Conservation (phyloP, 2,797 vertebrate species). For the Cynodonichthys magdalenae region DNA sequence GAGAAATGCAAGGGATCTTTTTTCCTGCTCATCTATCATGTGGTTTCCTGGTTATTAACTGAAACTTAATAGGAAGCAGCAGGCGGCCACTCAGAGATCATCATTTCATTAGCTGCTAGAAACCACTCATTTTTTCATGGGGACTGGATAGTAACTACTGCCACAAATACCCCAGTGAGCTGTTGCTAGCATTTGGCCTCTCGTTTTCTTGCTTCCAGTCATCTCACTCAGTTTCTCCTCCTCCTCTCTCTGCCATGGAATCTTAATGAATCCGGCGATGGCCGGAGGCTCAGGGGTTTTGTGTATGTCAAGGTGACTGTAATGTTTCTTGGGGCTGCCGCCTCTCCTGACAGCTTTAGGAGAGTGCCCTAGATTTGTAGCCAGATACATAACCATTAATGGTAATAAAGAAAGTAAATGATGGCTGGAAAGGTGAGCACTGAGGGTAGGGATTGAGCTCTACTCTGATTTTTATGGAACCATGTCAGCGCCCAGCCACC, state of each 20-base stretch:
- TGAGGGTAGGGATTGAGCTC: slow-evolving; percentile 70
- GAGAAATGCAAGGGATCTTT: neutral
- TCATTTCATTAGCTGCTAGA: slow-evolving; percentile 72
- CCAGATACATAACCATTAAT: slow-evolving; percentile 81
- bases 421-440: slow-evolving; percentile 81
- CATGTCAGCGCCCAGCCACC: slow-evolving; percentile 69
- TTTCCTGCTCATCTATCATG: slow-evolving; percentile 31
- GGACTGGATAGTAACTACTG: slow-evolving; percentile 73
- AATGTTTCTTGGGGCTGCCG: slow-evolving; percentile 70
- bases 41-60: slow-evolving; percentile 66
- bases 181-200: slow-evolving; percentile 59
- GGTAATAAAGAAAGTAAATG: slow-evolving; percentile 85
- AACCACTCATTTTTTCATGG: slow-evolving; percentile 71
- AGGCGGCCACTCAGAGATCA: slow-evolving; percentile 68
- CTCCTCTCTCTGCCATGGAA: slow-evolving; percentile 62
- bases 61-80: slow-evolving; percentile 68
- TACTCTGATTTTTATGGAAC: slow-evolving; percentile 73
- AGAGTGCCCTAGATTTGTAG: slow-evolving; percentile 80
- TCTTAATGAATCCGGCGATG: slow-evolving; percentile 75
- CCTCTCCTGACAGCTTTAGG: slow-evolving; percentile 82
- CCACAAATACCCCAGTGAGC: slow-evolving; percentile 75
- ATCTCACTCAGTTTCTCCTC: slow-evolving; percentile 48
- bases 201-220: slow-evolving; percentile 54
- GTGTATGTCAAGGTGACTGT: slow-evolving; percentile 83
- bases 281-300: slow-evolving; percentile 71